Conservation (phyloP, 1,140 invertebrate species). For the Drosophila tsacasi region DNA sequence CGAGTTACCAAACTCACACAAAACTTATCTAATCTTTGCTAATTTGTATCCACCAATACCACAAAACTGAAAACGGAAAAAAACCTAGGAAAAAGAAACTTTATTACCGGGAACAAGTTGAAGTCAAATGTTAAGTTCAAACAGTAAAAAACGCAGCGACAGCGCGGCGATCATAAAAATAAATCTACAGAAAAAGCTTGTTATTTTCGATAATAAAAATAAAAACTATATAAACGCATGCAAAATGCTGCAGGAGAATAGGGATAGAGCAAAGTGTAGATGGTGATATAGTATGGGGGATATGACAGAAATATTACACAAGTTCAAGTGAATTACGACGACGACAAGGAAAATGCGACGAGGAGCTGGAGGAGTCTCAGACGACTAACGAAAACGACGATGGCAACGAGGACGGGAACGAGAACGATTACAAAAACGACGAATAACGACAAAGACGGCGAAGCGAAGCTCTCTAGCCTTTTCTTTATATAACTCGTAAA, state of each 20-base stretch:
- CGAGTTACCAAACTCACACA: conserved; percentile 33
- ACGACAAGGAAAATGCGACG: conserved; percentile 42
- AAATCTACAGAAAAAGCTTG: conserved; percentile 75
- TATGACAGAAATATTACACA: conserved; percentile 71
- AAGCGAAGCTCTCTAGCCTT: conserved; percentile 26
- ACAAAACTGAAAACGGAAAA: conserved; percentile 9
- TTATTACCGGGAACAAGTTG: conserved; percentile 50
- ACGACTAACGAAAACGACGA: conserved; percentile 20
- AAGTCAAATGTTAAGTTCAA: conserved; percentile 60
- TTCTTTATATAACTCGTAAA: conserved; percentile 78
- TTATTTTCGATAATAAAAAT: conserved; percentile 80
- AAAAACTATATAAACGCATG: conserved; percentile 75
- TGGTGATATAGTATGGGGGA: conserved; percentile 10
- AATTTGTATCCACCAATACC: conserved; percentile 48
- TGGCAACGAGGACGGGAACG: conserved; percentile 14
- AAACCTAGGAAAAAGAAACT: conserved; percentile 32
- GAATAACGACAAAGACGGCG: conserved; percentile 48
- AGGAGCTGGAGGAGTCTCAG: conserved; percentile 14
- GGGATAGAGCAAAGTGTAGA: conserved; percentile 1
- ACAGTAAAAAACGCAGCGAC: conserved; percentile 47
- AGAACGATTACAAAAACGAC: conserved; percentile 35
- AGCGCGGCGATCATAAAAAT: conserved; percentile 60
- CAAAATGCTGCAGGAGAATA: conserved; percentile 35
- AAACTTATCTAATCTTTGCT: conserved; percentile 44
- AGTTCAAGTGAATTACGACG: conserved; percentile 80